A percentile compares a stretch with the other conserved stretches of the same genome.
Evolutionary conservation across 2,113 vertebrate species (phyloP).

Genomic region (Hypanus sabinus): DNA sequence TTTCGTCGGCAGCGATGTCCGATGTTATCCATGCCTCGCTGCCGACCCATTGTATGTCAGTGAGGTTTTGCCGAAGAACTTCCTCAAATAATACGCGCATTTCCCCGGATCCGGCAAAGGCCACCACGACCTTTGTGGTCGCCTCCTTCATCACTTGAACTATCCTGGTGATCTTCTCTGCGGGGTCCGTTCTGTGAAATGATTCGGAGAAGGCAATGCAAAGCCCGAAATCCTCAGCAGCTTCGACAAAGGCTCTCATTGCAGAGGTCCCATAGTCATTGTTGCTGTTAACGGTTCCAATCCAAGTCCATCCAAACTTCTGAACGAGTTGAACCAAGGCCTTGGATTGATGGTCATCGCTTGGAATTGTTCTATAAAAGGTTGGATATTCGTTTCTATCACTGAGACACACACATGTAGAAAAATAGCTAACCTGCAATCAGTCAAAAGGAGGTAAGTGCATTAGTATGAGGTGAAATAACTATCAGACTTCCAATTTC

Average conservation of each 20-base stretch:
- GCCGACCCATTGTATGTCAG: slow-evolving; percentile 59
- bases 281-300: slow-evolving; percentile 60
- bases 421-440: slow-evolving; percentile 61
- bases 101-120: slow-evolving; percentile 55
- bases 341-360: slow-evolving; percentile 61
- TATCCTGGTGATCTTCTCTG: slow-evolving; percentile 49
- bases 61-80: slow-evolving; percentile 55
- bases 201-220: slow-evolving; percentile 61
- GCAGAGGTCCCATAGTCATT: slow-evolving; percentile 64
- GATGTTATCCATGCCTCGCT: slow-evolving; percentile 65
- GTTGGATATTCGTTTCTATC: slow-evolving; percentile 57
- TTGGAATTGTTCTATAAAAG: slow-evolving; percentile 64
- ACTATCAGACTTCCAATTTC: not conserved
- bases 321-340: slow-evolving; percentile 59
- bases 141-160: slow-evolving; percentile 51
- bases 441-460: not conserved
- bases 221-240: slow-evolving; percentile 52
- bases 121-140: slow-evolving; percentile 56
- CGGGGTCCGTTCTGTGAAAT: slow-evolving; percentile 53
- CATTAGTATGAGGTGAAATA: not conserved
- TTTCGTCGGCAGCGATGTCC: slow-evolving; percentile 47
- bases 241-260: slow-evolving; percentile 57
- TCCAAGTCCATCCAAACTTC: slow-evolving; percentile 63
- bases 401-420: slow-evolving; percentile 62
- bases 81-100: slow-evolving; percentile 58